Base-by-base conservation (phyloP, 2,888 invertebrate species). In the Lissocephala sabroskyi region DNA sequence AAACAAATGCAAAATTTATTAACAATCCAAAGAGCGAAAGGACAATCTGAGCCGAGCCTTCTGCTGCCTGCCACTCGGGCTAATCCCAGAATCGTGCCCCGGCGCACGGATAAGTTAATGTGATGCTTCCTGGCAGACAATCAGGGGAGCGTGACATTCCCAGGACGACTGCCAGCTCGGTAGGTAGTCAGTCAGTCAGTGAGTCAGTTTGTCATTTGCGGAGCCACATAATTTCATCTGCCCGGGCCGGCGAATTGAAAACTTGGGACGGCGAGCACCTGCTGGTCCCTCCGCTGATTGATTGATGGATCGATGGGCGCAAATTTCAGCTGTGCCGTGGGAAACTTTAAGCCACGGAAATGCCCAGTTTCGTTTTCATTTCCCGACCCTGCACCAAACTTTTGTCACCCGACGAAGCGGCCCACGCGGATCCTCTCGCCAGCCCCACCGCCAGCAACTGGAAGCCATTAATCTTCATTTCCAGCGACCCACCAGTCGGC, bases 401-500 rank as follows among this genome's bases (percentile, higher is more conserved):
- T n/a, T n/a, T n/a, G n/a, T n/a, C n/a, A n/a, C n/a, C n/a, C n/a
- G n/a, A n/a, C n/a, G n/a, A n/a, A n/a, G n/a, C n/a, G n/a, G n/a
- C n/a, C n/a, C n/a, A n/a, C n/a, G n/a, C n/a, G n/a, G n/a, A n/a
- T n/a, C n/a, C n/a, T n/a, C n/a, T n/a, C n/a, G n/a, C n/a, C n/a
- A n/a, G n/a, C n/a, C n/a, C n/a, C n/a, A n/a, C n/a, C n/a, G n/a
- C 42, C 58, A 55, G 59, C 62, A 68, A 62, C 71, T 64, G 18
- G 30, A 52, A 63, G 59, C 64, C 79, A 81, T 81, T 81, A 81
- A 81, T 81, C 80, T 81, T 81, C 75, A 81, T 81, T 81, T 73
- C 65, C 59, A 52, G 54, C 42, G 11, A 7, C 18, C 47, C 46
- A 13, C 28, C 57, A 17, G 41, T 47, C 36, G 45, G 56, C 56